Conservation (phyloP, 2,888 invertebrate species). For the Cheilosia vernalis region DNA sequence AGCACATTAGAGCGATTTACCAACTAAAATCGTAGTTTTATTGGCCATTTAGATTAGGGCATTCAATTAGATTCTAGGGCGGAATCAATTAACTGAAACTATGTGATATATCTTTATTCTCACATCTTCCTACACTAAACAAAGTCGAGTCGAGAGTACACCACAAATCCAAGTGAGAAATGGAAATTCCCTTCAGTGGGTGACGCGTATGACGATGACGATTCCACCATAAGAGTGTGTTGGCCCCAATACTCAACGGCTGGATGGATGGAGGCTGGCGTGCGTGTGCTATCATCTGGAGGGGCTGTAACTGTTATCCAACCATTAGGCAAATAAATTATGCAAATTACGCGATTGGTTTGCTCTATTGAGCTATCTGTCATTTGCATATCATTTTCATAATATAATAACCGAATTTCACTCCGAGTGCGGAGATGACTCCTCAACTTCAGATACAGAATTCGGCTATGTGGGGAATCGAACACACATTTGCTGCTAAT, state of each 20-base stretch:
- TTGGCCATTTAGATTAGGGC: constrained; percentile 46
- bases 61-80: constrained; percentile 42
- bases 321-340: constrained; percentile 71
- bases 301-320: constrained; percentile 59
- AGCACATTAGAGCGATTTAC: constrained; percentile 6
- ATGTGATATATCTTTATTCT: constrained; percentile 28
- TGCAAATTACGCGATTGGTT: constrained; percentile 72
- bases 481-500: constrained; percentile 17
- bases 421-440: not conserved
- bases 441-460: not conserved
- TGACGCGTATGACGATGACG: constrained; percentile 14
- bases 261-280: constrained; percentile 1
- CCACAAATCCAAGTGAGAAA: constrained; percentile 34
- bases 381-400: constrained; percentile 69
- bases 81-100: constrained; percentile 62
- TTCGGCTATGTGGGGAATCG: constrained; percentile 1
- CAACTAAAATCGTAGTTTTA: constrained; percentile 33
- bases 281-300: constrained; percentile 36
- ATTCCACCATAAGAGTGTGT: constrained; percentile 12
- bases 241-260: not conserved
- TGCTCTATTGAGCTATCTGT: constrained; percentile 65
- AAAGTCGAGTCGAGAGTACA: constrained; percentile 23
- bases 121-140: constrained; percentile 1
- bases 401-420: constrained; percentile 50
- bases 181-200: constrained; percentile 13